A percentile compares a stretch with the other conserved stretches of the same genome.
These are phyloP conservation scores for Xerus inauris DNA, from an alignment of 2,113 vertebrate genomes.

Conservation along the genomic window DNA sequence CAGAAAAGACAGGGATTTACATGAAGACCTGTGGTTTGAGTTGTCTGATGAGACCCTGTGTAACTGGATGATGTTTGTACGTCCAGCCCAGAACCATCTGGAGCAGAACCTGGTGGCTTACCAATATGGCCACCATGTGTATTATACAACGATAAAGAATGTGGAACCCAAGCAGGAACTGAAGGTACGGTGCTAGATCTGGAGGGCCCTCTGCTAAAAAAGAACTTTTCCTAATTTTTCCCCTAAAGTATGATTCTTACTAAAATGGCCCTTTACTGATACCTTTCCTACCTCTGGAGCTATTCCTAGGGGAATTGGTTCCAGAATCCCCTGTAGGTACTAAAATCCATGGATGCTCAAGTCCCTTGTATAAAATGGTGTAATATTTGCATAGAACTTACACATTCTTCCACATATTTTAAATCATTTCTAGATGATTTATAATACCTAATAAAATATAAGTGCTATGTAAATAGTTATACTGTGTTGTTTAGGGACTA, in stretches of 20 bases:
- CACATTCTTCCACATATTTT: background rate
- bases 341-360: background rate
- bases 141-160: conserved; percentile 97
- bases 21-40: conserved; percentile 95
- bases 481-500: background rate
- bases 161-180: conserved; percentile 98
- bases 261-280: background rate
- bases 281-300: background rate
- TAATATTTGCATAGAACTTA: background rate
- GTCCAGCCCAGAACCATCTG: conserved; percentile 96
- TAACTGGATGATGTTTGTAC: conserved; percentile 99
- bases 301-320: background rate
- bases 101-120: conserved; percentile 99
- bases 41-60: conserved; percentile 96
- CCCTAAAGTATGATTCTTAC: background rate
- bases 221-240: background rate
- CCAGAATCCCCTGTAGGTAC: background rate
- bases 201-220: background rate
- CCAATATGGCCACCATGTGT: conserved; percentile 97
- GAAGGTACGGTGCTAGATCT: conserved; percentile 87
- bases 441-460: background rate
- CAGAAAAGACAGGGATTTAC: conserved; percentile 89
- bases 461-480: background rate
- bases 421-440: background rate
- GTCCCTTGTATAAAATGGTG: background rate